A percentile compares a stretch with the other conserved stretches of the same genome.
Conservation (phyloP, 2,888 invertebrate species). For the Scrobipalpa costella region DNA sequence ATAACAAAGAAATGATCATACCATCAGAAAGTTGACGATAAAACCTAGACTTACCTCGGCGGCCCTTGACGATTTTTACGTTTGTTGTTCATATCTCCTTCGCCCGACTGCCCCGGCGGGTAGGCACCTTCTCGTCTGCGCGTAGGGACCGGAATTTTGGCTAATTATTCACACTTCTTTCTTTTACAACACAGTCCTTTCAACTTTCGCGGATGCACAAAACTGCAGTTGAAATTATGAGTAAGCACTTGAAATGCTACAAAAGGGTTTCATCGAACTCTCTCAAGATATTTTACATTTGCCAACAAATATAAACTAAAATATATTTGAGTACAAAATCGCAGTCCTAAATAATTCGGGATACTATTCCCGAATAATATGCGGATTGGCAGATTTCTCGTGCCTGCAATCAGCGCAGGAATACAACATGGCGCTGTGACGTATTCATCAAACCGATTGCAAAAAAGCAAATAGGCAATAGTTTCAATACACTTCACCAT, state of each 20-base stretch:
- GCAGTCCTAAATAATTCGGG: constrained; percentile 77
- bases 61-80: constrained; percentile 91
- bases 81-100: constrained; percentile 89
- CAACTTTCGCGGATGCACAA: constrained; percentile 82
- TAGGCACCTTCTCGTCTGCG: constrained; percentile 90
- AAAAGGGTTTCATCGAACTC: constrained; percentile 77
- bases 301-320: constrained; percentile 78
- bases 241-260: constrained; percentile 76
- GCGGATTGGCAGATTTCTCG: constrained; percentile 81
- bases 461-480: constrained; percentile 59
- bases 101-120: constrained; percentile 84
- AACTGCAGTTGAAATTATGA: constrained; percentile 79
- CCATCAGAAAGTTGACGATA: constrained; percentile 57
- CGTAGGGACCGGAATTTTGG: constrained; percentile 94
- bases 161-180: constrained; percentile 76
- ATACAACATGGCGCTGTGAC: constrained; percentile 82
- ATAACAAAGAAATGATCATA: constrained; percentile 78
- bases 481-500: constrained; percentile 46
- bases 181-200: constrained; percentile 81
- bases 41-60: constrained; percentile 82
- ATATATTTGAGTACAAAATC: constrained; percentile 81
- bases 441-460: constrained; percentile 76
- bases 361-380: constrained; percentile 78
- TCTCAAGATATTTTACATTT: constrained; percentile 75
- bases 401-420: constrained; percentile 82